Percentiles rank a stretch among this genome's conserved stretches.
phyloP scores from a whole-genome alignment of 2,113 vertebrate genomes.

The Varanus salvator region DNA sequence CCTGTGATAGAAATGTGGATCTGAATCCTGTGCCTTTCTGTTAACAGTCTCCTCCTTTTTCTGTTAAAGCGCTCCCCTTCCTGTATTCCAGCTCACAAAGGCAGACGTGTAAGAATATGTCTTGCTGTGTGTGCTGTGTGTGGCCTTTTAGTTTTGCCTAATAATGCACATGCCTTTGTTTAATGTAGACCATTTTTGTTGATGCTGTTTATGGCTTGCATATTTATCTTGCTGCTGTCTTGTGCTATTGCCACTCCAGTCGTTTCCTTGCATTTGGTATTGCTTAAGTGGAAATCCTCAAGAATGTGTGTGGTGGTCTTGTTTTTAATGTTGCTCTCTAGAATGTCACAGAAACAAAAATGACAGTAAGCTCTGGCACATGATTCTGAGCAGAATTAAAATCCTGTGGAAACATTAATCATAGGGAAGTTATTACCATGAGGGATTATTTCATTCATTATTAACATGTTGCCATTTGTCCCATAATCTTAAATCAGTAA shows the following conservation, averaged over 20 bases:
- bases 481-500: neutral
- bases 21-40: conserved; percentile 52
- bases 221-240: conserved; percentile 71
- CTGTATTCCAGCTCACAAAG: conserved; percentile 94
- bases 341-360: conserved; percentile 37
- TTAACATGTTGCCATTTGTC: neutral
- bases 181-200: conserved; percentile 62
- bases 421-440: neutral
- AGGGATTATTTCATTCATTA: neutral
- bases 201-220: conserved; percentile 52
- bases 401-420: neutral
- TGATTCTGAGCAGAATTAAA: conserved; percentile 6
- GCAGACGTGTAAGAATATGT: conserved; percentile 97
- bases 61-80: conserved; percentile 93
- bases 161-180: conserved; percentile 73
- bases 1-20: conserved; percentile 22
- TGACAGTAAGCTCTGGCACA: neutral
- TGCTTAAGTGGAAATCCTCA: conserved; percentile 69
- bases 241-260: conserved; percentile 67
- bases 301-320: conserved; percentile 44
- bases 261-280: conserved; percentile 67
- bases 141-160: conserved; percentile 75
- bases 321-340: conserved; percentile 25
- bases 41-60: conserved; percentile 86
- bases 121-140: conserved; percentile 76